A percentile compares a stretch with the other conserved stretches of the same genome.
Evolutionary conservation across 2,797 vertebrate species (phyloP).

Genomic region (Tarsius wallacei): DNA sequence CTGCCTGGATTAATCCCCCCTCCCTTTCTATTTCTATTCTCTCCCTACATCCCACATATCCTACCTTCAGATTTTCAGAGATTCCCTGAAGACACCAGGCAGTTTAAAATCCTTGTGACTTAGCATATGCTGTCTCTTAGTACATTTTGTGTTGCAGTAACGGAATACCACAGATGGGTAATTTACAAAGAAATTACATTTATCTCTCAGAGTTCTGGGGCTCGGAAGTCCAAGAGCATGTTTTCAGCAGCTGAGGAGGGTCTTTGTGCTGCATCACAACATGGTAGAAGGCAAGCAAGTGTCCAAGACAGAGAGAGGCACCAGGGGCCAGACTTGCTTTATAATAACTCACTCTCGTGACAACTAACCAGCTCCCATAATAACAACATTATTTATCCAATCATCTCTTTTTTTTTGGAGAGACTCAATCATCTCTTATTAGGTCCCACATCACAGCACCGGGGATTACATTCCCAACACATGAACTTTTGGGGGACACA

Average conservation of each 20-base stretch:
- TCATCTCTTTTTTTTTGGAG: background rate
- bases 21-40: background rate
- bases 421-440: background rate
- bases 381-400: background rate
- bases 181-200: background rate
- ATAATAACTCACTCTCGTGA: background rate
- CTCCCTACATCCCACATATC: background rate
- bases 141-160: background rate
- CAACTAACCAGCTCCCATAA: background rate
- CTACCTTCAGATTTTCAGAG: background rate
- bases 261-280: background rate
- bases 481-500: background rate
- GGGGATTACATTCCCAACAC: background rate
- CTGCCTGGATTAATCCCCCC: background rate
- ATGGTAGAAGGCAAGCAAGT: background rate
- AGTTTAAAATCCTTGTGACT: conserved; percentile 9
- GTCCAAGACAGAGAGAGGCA: background rate
- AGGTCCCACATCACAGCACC: background rate
- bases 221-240: background rate
- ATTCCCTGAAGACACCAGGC: background rate
- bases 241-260: background rate
- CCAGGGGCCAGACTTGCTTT: background rate
- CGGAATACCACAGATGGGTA: background rate
- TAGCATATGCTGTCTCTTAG: background rate
- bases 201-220: background rate